Percentiles rank a stretch among this genome's conserved stretches.
Conservation (phyloP, 2,888 invertebrate species). For the Xylota segnis region DNA sequence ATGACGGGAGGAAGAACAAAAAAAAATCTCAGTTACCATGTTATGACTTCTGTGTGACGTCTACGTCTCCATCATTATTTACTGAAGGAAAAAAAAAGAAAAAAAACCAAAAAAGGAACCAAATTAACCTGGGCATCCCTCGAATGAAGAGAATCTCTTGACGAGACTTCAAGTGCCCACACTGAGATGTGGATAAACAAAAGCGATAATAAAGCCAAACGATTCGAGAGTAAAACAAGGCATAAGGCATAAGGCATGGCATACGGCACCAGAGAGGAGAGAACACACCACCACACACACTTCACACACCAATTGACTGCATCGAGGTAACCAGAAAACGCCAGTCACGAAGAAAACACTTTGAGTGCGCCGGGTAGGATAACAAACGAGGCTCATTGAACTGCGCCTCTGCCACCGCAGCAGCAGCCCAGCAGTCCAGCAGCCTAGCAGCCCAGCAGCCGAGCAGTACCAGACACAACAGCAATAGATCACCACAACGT, state of each 20-base stretch:
- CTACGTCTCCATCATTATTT: slow-evolving; percentile 58
- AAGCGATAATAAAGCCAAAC: slow-evolving; percentile 75
- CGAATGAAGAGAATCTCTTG: slow-evolving; percentile 43
- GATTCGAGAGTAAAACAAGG: slow-evolving; percentile 70
- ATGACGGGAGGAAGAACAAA: background rate
- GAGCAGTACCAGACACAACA: slow-evolving; percentile 21
- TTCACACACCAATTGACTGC: slow-evolving; percentile 72
- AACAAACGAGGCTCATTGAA: slow-evolving; percentile 77
- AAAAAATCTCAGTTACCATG: slow-evolving; percentile 6
- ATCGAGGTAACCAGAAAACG: slow-evolving; percentile 60
- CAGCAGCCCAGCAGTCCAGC: slow-evolving; percentile 22
- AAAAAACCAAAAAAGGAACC: slow-evolving; percentile 38
- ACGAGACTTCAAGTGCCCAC: slow-evolving; percentile 67
- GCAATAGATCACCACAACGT: slow-evolving; percentile 74
- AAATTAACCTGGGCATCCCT: slow-evolving; percentile 72
- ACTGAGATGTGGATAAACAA: slow-evolving; percentile 76
- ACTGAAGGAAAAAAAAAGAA: slow-evolving; percentile 12
- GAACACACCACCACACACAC: slow-evolving; percentile 45
- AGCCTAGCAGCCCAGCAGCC: slow-evolving; percentile 7
- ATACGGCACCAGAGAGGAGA: background rate
- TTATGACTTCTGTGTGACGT: slow-evolving; percentile 63
- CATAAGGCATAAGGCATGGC: slow-evolving; percentile 20
- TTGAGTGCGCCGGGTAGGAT: slow-evolving; percentile 72
- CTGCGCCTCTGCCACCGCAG: slow-evolving; percentile 57
- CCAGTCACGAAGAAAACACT: slow-evolving; percentile 76